Evolutionary conservation across 1,140 invertebrate genomes (phyloP), one percentile per base, ranked within the genome.

Genomic region (Psilanteris sp.): DNA sequence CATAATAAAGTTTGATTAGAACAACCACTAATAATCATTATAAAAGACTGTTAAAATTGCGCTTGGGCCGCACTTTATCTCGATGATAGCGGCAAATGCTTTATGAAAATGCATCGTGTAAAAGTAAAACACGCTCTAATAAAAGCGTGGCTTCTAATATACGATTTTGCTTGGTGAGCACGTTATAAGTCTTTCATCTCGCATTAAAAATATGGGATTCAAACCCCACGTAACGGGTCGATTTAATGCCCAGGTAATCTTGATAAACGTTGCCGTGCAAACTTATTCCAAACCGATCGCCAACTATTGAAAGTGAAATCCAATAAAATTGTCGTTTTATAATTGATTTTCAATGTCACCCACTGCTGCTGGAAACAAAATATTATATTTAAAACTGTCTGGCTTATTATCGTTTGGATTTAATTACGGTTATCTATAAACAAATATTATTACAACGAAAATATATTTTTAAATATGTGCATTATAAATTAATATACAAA

Each of bases 221-320:
- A 39, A 52, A 61, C 54, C 32, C 52, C 55, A 37, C 43, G 27
- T 48, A 43, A 50, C 54, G 54, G 55, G 39, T 75, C 72, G 72
- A 75, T 75, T 75, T 75, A 68, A 68, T 75, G 55, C 48, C 46
- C 41, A 68, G 48, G 55, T 75, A 75, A 75, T 75, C 72, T 62
- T 62, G 62, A 75, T 57, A 46, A 75, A 75, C 44, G 50, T 39
- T 26, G 3, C 1, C 6, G 20, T 20, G 37, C 54, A 37, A 61
- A 74, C 31, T 74, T 67, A 52, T 46, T 50, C n/a, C 7, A 55
- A 67, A 61, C 44, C 37, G 48, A 57, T 54, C 24, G 24, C 18
- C 6, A 9, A 20, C 7, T 14, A 32, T 67, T 16, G 41, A 48
- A 73, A 71, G 24, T 46, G 39, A 66, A 59, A 57, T 50, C 36